Evolutionary conservation across 2,888 invertebrate species (phyloP).

Genomic region (Tetranychus piercei): DNA sequence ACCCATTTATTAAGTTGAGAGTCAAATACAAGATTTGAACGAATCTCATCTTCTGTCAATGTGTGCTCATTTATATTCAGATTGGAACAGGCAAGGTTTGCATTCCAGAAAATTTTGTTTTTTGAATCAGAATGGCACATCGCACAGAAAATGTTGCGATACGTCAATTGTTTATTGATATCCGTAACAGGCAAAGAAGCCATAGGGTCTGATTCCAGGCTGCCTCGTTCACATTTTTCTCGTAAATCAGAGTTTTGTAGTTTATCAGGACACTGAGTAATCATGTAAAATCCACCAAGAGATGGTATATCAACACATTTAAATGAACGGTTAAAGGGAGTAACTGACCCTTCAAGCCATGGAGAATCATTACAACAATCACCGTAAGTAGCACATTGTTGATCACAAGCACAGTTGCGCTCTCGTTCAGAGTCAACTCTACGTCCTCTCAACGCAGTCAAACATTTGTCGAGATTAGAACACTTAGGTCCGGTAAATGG

Average conservation of each 20-base stretch:
- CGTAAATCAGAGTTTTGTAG: neutral
- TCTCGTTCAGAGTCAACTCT: slow-evolving; percentile 3
- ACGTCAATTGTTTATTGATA: neutral
- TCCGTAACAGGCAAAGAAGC: slow-evolving; percentile 4
- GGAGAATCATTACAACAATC: slow-evolving; percentile 10
- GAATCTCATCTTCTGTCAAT: neutral
- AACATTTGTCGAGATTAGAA: neutral
- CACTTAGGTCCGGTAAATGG: neutral
- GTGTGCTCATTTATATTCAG: neutral
- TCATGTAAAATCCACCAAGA: slow-evolving; percentile 4
- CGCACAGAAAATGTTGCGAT: slow-evolving; percentile 18
- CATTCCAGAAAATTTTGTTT: neutral
- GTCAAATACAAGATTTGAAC: neutral
- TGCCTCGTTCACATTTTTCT: neutral
- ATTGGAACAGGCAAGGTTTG: neutral
- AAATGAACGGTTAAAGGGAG: neutral
- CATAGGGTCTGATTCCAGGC: neutral
- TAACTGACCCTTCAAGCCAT: neutral
- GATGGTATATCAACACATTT: neutral
- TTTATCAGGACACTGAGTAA: neutral
- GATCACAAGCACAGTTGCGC: slow-evolving; percentile 11
- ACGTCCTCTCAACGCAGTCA: neutral
- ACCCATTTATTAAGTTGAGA: neutral
- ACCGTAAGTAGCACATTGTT: neutral
- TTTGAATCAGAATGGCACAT: slow-evolving; percentile 13